Base-by-base conservation (phyloP, 1,140 invertebrate species). In the Heliconius hewitsoni region DNA sequence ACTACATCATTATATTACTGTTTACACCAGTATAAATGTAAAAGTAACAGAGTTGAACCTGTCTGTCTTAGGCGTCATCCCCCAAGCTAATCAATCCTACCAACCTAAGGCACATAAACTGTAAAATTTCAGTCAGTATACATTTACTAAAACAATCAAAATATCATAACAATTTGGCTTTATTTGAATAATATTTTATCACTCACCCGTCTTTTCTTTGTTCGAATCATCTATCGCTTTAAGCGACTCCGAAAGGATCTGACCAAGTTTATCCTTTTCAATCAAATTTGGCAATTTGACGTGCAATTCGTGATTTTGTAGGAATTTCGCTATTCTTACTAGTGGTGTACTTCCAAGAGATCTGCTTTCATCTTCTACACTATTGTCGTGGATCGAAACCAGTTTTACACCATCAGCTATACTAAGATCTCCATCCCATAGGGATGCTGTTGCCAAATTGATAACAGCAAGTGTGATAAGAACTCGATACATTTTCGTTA, bases 231-330 rank as follows among this genome's bases (percentile, higher is more conserved):
- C 93, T 18, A 95, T 90, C 39, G 89, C 85, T 76, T 92, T 95
- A 76, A 95, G 77, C 0, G 93, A 91, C 46, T 95, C 91, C 0
- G 91, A 83, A 5, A 95, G 85, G 0, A 95, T 85, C 66, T 90
- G 87, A 73, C 90, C 91, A 9, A 95, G 82, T 66, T 93, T 92
- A 13, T 94, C 93, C 83, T 93, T 95, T 72, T 94, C 94, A 6
- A 96, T 94, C 70, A 97, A 90, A 86, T 96, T 96, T 0, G 96
- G 96, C 71, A 97, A 89, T 80, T 96, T 96, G 6, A 97, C 96
- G 82, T 96, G 95, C 1, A 97, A 85, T 83, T 97, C 97, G 83
- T 97, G 96, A 11, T 94, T 96, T 80, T 96, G 95, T 2, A 97
- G 85, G 83, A 97, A 97, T 76, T 95, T 95, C 23, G 96, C 93